Evolutionary conservation across 2,888 invertebrate genomes (phyloP).

Genomic region (Augiades crinisus): DNA sequence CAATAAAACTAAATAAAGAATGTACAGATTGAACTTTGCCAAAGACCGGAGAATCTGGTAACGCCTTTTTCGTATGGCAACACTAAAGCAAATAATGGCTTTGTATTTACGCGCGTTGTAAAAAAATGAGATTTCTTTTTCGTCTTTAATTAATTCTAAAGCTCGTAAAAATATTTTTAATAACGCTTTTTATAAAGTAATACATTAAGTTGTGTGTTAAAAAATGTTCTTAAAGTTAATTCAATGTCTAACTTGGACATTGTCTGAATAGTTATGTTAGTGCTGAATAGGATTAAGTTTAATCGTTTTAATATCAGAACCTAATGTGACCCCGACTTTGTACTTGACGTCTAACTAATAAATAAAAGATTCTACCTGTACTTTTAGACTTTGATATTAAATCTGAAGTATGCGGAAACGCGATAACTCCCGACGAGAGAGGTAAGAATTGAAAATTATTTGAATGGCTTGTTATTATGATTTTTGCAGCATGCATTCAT

Average conservation of each 20-base stretch:
- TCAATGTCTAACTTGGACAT: neutral
- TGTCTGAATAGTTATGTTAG: conserved; percentile 28
- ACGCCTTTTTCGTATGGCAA: conserved; percentile 35
- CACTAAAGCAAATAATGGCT: conserved; percentile 58
- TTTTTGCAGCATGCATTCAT: conserved; percentile 56
- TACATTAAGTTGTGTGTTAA: neutral
- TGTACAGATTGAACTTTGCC: conserved; percentile 31
- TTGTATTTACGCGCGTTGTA: conserved; percentile 53
- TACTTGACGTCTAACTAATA: conserved; percentile 65
- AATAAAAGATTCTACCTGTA: conserved; percentile 49
- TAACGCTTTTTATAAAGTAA: neutral
- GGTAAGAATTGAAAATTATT: conserved; percentile 22
- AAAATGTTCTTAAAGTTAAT: conserved; percentile 1
- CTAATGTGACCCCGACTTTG: conserved; percentile 44
- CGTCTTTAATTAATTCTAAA: neutral
- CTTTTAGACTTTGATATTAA: conserved; percentile 28
- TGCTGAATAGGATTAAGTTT: conserved; percentile 44
- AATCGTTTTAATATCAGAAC: conserved; percentile 42
- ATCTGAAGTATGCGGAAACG: conserved; percentile 23
- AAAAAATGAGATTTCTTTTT: conserved; percentile 14
- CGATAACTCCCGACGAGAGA: conserved; percentile 11
- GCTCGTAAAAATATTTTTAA: neutral
- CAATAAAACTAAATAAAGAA: neutral
- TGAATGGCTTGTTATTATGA: conserved; percentile 40
- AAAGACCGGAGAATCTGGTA: conserved; percentile 30